Base-by-base conservation (phyloP, 2,888 invertebrate genomes). In the Hylaea fasciaria region DNA sequence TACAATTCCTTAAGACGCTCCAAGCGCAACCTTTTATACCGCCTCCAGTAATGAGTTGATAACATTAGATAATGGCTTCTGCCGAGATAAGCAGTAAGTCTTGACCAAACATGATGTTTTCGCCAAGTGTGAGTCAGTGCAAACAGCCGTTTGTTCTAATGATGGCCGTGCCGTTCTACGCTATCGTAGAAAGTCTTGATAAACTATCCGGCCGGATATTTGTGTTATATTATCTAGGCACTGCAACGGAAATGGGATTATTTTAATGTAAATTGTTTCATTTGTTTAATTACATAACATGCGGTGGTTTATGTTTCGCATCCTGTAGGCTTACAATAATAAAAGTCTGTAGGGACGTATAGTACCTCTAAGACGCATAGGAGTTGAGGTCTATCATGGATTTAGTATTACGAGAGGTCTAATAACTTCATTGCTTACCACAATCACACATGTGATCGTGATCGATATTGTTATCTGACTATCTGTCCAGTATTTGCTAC, bases 61-160 rank as follows among this genome's bases (percentile, higher is more conserved):
- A 92, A 91, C 80, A 76, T 78, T 73, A 87, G 91, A 91, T 91
- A 90, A 89, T 82, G 75, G 75, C 81, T 83, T 71, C 82, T 83
- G 77, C 73, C 73, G 75, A 83, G 87, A 90, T 90, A 91, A 85
- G 69, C 67, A 73, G 73, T 77, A 78, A 85, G 79, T 77, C 87
- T 82, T 82, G 64, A 66, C 71, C 83, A 91, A 91, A 91, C 88
- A 89, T 70, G 74, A 79, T 89, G 88, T 91, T 91, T 90, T 90
- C 80, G 89, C 90, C 82, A 76, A 71, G 78, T 76, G 82, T 91
- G 92, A 91, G 80, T 92, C 91, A 91, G 76, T 77, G 70, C 69
- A 82, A 84, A 89, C 83, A 84, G 29, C 16, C 43, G 37, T 48
- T 50, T 57, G 50, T 58, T 66, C 65, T 70, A 70, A 74, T 74